These are phyloP conservation scores for western clawed frog (Xenopus tropicalis) DNA, from an alignment of 2,113 vertebrate species.

Conservation along the genomic window UCB_Xtro_10.0 CM004450.2:66755001-66755500, in stretches of 20 bases:
- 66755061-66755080: conserved; percentile 27
- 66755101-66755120: conserved; percentile 42
- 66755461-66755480: too few relatives aligned
- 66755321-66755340: neutral
- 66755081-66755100: conserved; percentile 33
- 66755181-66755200: conserved; percentile 14
- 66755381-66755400: too few relatives aligned
- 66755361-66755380: too few relatives aligned
- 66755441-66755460: too few relatives aligned
- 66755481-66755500: too few relatives aligned
- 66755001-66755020: conserved; percentile 19
- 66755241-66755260: neutral
- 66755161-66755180: conserved; percentile 20
- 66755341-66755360: neutral
- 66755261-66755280: conserved; percentile 3
- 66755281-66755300: neutral
- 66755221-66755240: neutral
- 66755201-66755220: conserved; percentile 15
- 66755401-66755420: too few relatives aligned
- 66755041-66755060: conserved; percentile 11
- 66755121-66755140: conserved; percentile 35
- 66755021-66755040: conserved; percentile 3
- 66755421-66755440: too few relatives aligned
- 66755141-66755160: conserved; percentile 26
- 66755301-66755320: neutral